Evolutionary conservation across 2,113 vertebrate genomes (phyloP), one percentile per base, ranked within the genome.

Genomic region (Oryzias melastigma): DNA sequence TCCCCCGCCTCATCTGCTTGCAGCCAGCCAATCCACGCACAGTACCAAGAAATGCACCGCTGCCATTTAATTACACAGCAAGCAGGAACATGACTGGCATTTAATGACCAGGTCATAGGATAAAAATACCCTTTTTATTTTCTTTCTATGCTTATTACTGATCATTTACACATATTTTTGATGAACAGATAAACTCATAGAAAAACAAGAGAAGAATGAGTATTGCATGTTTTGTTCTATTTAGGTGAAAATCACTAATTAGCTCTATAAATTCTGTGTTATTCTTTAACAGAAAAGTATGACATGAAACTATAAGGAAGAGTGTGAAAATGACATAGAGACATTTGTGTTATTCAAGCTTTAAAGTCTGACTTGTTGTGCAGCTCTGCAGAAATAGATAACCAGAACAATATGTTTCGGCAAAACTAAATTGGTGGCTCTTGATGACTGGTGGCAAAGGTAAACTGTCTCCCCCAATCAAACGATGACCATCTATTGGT

Each of bases 51-150:
- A 85, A 76, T 54, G 58, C 64, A 80, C 79, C 20, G 66, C 45
- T 80, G 66, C 68, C 84, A 74, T 76, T 88, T 85, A 87, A 91
- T 89, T 86, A 85, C 76, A 88, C 45, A 63, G 75, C 71, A 58
- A 78, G 80, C 83, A 75, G 58, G 89, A 87, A 86, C 89, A 85
- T 83, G 85, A 89, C 84, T 88, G 75, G 75, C 83, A 89, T 91
- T 84, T 89, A 90, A 90, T 85, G 70, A 83, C 82, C 65, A 56
- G 4, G 46, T 65, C 43, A 83, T 71, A 70, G 77, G 22, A 46
- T 50, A 71, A 69, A 40, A 80, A 81, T 78, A 73, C 62, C 57
- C 27, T 60, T 61, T 25, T 44, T 60, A 35, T 62, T 67, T 77
- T 62, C 24, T 60, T 44, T 42, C 17, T 44, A 18, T 12, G 35